Conservation (phyloP, 64 coral and sea anemone genomes). For the Stylophora pistillata region DNA sequence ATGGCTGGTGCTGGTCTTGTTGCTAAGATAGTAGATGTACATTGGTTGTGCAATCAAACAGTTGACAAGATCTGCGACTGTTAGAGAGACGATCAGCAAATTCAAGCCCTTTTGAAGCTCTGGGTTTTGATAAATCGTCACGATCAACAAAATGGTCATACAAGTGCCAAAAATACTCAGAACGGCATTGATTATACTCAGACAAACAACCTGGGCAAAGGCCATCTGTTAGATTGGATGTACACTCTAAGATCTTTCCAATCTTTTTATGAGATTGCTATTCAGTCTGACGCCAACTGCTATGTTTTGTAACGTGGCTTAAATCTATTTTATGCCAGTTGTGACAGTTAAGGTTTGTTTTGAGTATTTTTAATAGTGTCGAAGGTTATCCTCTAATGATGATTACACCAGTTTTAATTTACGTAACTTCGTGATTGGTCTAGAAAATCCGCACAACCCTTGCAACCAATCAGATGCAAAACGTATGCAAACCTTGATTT, state of each 20-base stretch:
- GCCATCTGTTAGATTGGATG: background rate
- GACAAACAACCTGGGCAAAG: background rate
- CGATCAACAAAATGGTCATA: background rate
- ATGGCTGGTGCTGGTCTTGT: background rate
- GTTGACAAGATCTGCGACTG: slow-evolving; percentile 4
- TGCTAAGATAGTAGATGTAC: slow-evolving; percentile 20
- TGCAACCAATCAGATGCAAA: no score
- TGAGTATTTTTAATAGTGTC: no score
- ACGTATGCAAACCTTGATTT: no score
- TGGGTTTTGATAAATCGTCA: background rate
- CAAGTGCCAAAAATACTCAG: background rate
- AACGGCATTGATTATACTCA: background rate
- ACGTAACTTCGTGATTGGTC: no score
- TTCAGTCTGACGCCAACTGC: background rate
- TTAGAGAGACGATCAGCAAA: slow-evolving; percentile 24
- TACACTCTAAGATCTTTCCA: background rate
- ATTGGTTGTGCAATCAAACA: slow-evolving; percentile 28
- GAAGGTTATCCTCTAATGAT: no score
- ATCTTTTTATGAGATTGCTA: background rate
- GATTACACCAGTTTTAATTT: no score
- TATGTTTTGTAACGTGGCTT: no score
- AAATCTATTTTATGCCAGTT: no score
- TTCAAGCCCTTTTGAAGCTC: slow-evolving; percentile 49
- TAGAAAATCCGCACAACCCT: no score
- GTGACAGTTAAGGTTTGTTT: no score